Base-by-base conservation (phyloP, 2,888 invertebrate genomes). In the Euplexia lucipara region DNA sequence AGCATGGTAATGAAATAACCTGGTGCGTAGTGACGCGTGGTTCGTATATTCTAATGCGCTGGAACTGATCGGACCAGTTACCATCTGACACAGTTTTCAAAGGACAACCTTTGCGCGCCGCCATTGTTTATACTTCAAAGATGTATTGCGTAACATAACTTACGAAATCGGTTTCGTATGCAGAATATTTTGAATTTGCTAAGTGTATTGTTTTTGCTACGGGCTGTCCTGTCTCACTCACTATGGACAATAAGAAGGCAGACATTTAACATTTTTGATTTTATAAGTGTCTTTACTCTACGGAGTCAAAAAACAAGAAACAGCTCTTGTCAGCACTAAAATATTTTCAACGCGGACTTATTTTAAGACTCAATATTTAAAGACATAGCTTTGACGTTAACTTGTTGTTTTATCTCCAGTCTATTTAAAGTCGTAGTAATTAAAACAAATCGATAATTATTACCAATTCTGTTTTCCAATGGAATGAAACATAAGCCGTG, bases 51-150 rank as follows among this genome's bases (percentile, higher is more conserved):
- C 65, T 66, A 82, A 64, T 70, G 61, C 60, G 48, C 37, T 64
- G 64, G 59, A 72, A 69, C 75, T 70, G 79, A 88, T 86, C 85
- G 85, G 87, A 88, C 89, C 85, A 88, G 90, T 91, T 88, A 75
- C 82, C 67, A 77, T 85, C 82, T 91, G 92, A 92, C 93, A 93
- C 83, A 93, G 89, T 89, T 93, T 89, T 84, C 79, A 90, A 91
- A 92, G 91, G 93, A 92, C 92, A 92, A 83, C 88, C 85, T 88
- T 84, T 85, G 82, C 86, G 83, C 85, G 84, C 78, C 84, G 82
- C 91, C 85, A 93, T 93, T 93, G 93, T 92, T 86, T 91, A 86
- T 83, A 78, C 70, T 70, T 75, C 76, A 82, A 74, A 85, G 79
- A 78, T 79, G 56, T 65, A 75, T 89, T 88, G 78, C 84, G 82